A percentile compares a stretch with the other conserved stretches of the same genome.
Conservation (phyloP, 2,797 vertebrate genomes). For the Acrossocheilus fasciatus region DNA sequence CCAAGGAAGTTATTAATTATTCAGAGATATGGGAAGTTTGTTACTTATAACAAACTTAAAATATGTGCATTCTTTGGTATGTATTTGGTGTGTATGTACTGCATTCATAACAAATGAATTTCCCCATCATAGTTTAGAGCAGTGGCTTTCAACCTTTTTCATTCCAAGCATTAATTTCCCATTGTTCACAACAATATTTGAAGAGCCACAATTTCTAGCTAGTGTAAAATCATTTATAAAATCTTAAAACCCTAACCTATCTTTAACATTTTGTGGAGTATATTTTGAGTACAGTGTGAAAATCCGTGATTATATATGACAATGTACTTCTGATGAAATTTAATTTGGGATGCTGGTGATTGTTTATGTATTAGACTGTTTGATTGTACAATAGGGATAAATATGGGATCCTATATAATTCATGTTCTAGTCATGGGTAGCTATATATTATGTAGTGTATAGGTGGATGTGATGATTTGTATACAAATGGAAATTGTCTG, state of each 20-base stretch:
- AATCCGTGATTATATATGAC: no score
- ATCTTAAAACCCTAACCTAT: not conserved
- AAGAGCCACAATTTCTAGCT: not conserved
- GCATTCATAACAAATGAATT: not conserved
- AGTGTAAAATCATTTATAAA: not conserved
- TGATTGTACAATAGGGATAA: not conserved
- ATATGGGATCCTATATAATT: not conserved
- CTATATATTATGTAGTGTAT: not conserved
- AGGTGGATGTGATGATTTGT: not conserved
- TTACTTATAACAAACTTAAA: not conserved
- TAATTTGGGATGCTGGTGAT: not conserved
- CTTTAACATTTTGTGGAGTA: not conserved
- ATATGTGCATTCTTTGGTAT: slow-evolving; percentile 1
- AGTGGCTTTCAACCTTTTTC: not conserved
- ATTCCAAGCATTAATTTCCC: not conserved
- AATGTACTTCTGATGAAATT: no score
- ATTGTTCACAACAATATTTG: not conserved
- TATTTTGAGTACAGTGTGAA: no score
- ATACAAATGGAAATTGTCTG: not conserved
- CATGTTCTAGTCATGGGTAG: not conserved
- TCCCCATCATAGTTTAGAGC: not conserved
- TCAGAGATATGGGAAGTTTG: not conserved
- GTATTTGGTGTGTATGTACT: not conserved
- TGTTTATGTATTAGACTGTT: not conserved
- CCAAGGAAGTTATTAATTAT: not conserved